phyloP scores from a whole-genome alignment of 2,888 invertebrate genomes.

The Sesamia inferens region DNA sequence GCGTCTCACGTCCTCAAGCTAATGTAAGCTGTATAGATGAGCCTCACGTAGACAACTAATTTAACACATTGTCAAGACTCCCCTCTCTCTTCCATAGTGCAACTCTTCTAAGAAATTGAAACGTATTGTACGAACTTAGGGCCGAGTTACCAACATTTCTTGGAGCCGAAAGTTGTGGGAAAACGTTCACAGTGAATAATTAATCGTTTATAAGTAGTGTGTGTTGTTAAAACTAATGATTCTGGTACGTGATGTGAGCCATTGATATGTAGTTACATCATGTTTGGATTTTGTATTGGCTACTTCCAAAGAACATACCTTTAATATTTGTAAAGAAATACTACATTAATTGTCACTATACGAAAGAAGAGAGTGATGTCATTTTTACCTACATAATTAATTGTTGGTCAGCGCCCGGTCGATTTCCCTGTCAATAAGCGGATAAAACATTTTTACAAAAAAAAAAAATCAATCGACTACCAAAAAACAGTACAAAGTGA shows the following conservation, averaged over 20 bases:
- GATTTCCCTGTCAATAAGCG: no score
- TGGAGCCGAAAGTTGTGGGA: slow-evolving; percentile 44
- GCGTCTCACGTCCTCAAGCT: slow-evolving; percentile 66
- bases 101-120: slow-evolving; percentile 76
- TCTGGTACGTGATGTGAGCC: slow-evolving; percentile 36
- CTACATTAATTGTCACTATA: neutral
- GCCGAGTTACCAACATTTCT: slow-evolving; percentile 42
- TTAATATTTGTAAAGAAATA: neutral
- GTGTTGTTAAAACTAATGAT: slow-evolving; percentile 49
- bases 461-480: no score
- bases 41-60: slow-evolving; percentile 81
- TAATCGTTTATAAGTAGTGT: slow-evolving; percentile 45
- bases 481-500: no score
- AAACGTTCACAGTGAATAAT: slow-evolving; percentile 45
- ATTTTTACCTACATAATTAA: neutral
- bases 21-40: slow-evolving; percentile 76
- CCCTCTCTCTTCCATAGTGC: slow-evolving; percentile 57
- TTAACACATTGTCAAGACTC: slow-evolving; percentile 79
- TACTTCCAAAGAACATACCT: neutral
- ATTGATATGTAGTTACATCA: slow-evolving; percentile 33
- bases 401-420: neutral
- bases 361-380: no score
- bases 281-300: slow-evolving; percentile 4
- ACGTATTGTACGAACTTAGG: slow-evolving; percentile 61
- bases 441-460: no score